Conservation (phyloP, 2,113 vertebrate species). For the Oryzias celebensis region DNA sequence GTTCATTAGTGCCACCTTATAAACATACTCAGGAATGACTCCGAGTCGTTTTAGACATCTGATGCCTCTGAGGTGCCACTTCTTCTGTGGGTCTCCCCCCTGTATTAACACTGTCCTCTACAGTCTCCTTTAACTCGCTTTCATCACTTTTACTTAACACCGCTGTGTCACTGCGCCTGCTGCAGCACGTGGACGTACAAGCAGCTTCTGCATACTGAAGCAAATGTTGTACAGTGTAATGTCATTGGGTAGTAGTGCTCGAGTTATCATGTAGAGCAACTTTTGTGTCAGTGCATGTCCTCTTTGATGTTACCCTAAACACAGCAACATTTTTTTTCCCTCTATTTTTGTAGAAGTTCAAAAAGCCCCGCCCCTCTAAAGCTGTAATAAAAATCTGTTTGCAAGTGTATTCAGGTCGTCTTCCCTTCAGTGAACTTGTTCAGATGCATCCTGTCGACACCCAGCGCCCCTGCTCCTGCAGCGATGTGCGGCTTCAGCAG, state of each 20-base stretch:
- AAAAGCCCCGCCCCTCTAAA: slow-evolving; percentile 9
- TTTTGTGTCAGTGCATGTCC: no score
- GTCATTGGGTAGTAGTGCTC: slow-evolving; percentile 14
- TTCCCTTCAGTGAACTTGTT: no score
- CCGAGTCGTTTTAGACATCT: slow-evolving; percentile 4
- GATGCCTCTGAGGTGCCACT: not conserved
- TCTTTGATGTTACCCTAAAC: no score
- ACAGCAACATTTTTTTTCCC: not conserved
- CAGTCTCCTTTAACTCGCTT: slow-evolving; percentile 1
- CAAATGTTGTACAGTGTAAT: not conserved
- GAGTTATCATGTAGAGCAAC: no score
- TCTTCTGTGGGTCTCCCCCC: slow-evolving; percentile 13
- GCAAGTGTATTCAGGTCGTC: no score
- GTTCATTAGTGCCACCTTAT: slow-evolving; percentile 27
- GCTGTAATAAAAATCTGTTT: slow-evolving; percentile 10
- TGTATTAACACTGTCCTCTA: not conserved
- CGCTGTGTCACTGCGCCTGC: no score
- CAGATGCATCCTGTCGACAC: no score
- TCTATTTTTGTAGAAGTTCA: slow-evolving; percentile 48
- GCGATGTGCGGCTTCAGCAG: no score
- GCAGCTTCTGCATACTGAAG: not conserved
- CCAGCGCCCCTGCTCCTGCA: no score
- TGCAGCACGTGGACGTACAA: no score
- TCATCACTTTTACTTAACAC: no score
- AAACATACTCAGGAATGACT: slow-evolving; percentile 40